Percentiles rank a stretch among this genome's conserved stretches.
Conservation (phyloP, 2,113 vertebrate species). For the Megaceryle torquata region DNA sequence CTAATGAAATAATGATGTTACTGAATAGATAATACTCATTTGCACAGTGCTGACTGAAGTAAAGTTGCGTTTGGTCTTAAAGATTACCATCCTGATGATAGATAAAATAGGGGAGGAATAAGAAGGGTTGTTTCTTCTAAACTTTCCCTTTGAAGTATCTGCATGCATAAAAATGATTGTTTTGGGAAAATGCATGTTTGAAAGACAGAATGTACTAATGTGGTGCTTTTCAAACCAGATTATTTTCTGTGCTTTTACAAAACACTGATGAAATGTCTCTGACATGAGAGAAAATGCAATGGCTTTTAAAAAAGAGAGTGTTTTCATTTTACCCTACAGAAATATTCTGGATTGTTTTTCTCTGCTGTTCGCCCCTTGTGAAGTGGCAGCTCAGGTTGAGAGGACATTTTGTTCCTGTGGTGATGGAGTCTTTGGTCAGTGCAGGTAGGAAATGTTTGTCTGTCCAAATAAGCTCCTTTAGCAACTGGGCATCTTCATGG, state of each 20-base stretch:
- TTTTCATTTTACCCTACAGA: neutral
- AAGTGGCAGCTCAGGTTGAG: neutral
- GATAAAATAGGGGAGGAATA: neutral
- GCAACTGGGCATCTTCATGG: neutral
- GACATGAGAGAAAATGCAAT: neutral
- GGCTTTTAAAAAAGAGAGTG: neutral
- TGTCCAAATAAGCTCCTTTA: neutral
- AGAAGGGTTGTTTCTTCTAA: neutral
- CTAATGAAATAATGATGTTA: neutral
- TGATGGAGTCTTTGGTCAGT: neutral
- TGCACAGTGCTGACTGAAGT: neutral
- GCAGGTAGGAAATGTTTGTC: neutral
- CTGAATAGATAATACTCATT: neutral
- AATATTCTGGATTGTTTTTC: neutral
- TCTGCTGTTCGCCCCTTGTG: neutral
- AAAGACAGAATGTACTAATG: neutral
- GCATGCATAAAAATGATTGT: neutral
- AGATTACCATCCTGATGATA: neutral
- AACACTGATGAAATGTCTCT: neutral
- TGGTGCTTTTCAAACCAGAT: neutral
- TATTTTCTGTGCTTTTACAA: neutral
- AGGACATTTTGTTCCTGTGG: neutral
- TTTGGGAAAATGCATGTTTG: neutral
- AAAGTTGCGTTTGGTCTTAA: neutral
- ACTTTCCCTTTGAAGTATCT: constrained; percentile 18